Base-by-base conservation (phyloP, 1,140 invertebrate genomes). In the Papilio dardanus region DNA sequence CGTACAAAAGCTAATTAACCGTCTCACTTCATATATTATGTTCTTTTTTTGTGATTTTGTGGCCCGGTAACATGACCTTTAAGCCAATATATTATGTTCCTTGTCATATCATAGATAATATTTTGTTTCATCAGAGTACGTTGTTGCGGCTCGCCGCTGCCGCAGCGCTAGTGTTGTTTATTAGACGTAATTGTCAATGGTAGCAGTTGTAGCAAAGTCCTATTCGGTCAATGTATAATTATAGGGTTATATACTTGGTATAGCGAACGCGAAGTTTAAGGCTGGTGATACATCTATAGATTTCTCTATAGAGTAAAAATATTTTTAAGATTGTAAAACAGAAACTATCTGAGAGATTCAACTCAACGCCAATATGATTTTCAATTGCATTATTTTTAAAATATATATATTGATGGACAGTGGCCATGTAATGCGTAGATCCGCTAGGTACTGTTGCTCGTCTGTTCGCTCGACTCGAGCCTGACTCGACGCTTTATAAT, bases 221-320 rank as follows among this genome's bases (percentile, higher is more conserved):
- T 76, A 76, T 81, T 80, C 75, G 69, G 71, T 81, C 78, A 77
- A 81, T 68, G 33, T 75, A 12, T 76, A 74, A 78, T 77, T 74
- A 82, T 80, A 74, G 81, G 78, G 80, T 42, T 76, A 83, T 79
- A 81, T 84, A 82, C 85, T 84, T 86, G 81, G 80, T 83, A 87
- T 80, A 82, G 84, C 78, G 77, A 76, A 79, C 79, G 83, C 81
- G 86, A 86, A 83, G 79, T 81, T 81, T 86, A 91, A 91, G 89
- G 89, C 88, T 91, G 89, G 89, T 91, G 89, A 91, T 91, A 87
- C 82, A 83, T 85, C 83, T 88, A 86, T 81, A 77, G 84, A 84
- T 80, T 83, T 81, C 77, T 85, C 79, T 84, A 83, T 79, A 86
- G 80, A 82, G 79, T 78, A 81, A 84, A 83, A 84, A 77, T 84